Evolutionary conservation across 2,888 invertebrate genomes (phyloP).

Genomic region (Andrena flavipes): DNA sequence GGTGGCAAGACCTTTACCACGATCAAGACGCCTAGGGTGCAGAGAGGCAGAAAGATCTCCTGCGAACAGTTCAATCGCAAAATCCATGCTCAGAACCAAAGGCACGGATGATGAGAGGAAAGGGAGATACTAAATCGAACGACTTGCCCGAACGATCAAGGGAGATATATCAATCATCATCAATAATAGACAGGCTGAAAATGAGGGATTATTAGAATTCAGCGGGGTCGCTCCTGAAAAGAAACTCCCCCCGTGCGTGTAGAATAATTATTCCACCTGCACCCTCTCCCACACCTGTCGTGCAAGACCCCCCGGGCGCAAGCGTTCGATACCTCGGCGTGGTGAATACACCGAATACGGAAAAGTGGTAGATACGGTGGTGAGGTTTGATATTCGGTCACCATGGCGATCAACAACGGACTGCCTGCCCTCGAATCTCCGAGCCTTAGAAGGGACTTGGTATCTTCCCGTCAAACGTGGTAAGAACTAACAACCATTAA

Average conservation of each 20-base stretch:
- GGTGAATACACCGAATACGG: constrained; percentile 37
- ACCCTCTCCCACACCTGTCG: constrained; percentile 48
- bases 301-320: constrained; percentile 45
- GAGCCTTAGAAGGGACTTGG: background rate
- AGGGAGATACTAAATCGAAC: too few relatives aligned
- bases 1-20: constrained; percentile 91
- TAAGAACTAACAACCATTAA: background rate
- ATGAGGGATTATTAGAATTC: constrained; percentile 29
- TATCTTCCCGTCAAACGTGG: background rate
- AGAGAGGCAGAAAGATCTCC: constrained; percentile 92
- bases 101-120: background rate
- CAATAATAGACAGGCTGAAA: constrained; percentile 37
- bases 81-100: background rate
- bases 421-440: constrained; percentile 16
- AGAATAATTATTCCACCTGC: constrained; percentile 50
- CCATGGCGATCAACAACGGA: constrained; percentile 72
- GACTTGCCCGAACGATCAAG: too few relatives aligned
- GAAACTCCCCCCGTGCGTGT: constrained; percentile 23
- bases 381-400: constrained; percentile 64
- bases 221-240: constrained; percentile 21
- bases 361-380: constrained; percentile 39
- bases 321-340: constrained; percentile 50
- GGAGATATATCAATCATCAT: constrained; percentile 1
- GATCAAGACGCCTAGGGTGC: constrained; percentile 91
- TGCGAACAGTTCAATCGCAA: constrained; percentile 80